A percentile compares a stretch with the other conserved stretches of the same genome.
Conservation (phyloP, 2,797 vertebrate species). For the Balearica regulorum region DNA sequence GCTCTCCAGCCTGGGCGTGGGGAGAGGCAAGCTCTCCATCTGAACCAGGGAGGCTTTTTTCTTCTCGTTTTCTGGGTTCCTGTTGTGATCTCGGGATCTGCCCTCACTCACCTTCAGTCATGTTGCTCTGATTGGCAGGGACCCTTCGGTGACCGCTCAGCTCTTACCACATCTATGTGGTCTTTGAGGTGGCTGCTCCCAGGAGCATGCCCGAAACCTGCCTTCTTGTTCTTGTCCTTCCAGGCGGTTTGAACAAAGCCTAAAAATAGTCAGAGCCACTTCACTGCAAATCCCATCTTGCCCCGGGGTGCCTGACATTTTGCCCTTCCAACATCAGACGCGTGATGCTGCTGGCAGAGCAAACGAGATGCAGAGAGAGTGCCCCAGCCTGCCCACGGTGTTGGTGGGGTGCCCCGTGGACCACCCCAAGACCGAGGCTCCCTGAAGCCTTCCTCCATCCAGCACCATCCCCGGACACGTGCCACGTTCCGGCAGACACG, state of each 20-base stretch:
- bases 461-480: fast-evolving
- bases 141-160: background rate
- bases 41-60: background rate
- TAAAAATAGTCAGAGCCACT: background rate
- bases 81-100: background rate
- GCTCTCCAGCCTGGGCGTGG: background rate
- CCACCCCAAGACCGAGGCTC: background rate
- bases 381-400: background rate
- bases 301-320: background rate
- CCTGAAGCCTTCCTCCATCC: background rate
- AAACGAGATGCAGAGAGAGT: background rate
- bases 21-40: background rate
- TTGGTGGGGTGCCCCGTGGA: background rate
- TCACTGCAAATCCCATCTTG: background rate
- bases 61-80: background rate
- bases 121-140: background rate
- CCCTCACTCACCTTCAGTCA: background rate
- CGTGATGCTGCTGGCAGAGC: background rate
- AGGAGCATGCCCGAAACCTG: fast-evolving
- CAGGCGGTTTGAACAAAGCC: background rate
- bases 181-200: background rate
- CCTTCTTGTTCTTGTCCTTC: background rate
- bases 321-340: fast-evolving
- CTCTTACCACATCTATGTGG: background rate
- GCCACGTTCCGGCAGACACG: fast-evolving